Conservation (phyloP, 37 sponge, comb jelly and placozoan genomes). For the Cladorhizidae sp. region DNA sequence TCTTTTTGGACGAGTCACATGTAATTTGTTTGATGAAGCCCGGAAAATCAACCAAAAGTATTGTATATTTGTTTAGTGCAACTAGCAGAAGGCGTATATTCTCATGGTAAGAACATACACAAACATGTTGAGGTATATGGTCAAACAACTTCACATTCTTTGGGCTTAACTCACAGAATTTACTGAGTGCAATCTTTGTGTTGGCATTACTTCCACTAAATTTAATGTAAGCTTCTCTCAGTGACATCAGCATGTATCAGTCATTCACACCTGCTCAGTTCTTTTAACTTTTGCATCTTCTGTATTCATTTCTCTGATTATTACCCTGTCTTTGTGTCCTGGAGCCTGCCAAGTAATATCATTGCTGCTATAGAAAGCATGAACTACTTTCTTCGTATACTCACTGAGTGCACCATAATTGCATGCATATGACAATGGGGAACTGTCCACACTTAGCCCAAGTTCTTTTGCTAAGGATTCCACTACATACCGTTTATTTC, state of each 20-base stretch:
- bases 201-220: background rate
- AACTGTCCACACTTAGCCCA: background rate
- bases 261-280: slow-evolving; percentile 38
- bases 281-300: slow-evolving; percentile 18
- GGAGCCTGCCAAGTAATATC: slow-evolving; percentile 45
- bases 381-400: background rate
- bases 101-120: slow-evolving; percentile 50
- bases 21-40: slow-evolving; percentile 26
- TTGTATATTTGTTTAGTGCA: slow-evolving; percentile 33
- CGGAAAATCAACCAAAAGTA: slow-evolving; percentile 2
- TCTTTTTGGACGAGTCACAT: slow-evolving; percentile 20
- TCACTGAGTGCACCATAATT: slow-evolving; percentile 5
- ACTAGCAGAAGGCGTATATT: slow-evolving; percentile 49
- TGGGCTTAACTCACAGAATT: slow-evolving; percentile 54
- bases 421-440: background rate
- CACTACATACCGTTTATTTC: background rate
- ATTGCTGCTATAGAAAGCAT: slow-evolving; percentile 37
- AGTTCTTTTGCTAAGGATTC: background rate
- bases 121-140: slow-evolving; percentile 43
- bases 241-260: slow-evolving; percentile 46
- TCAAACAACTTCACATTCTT: slow-evolving; percentile 42
- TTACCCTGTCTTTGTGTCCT: slow-evolving; percentile 34
- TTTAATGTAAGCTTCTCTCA: slow-evolving; percentile 28
- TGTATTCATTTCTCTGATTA: slow-evolving; percentile 12
- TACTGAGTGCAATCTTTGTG: slow-evolving; percentile 19